A percentile compares a stretch with the other conserved stretches of the same genome.
Conservation (phyloP, 1,140 invertebrate species). For the Globodera ellingtonae region DNA sequence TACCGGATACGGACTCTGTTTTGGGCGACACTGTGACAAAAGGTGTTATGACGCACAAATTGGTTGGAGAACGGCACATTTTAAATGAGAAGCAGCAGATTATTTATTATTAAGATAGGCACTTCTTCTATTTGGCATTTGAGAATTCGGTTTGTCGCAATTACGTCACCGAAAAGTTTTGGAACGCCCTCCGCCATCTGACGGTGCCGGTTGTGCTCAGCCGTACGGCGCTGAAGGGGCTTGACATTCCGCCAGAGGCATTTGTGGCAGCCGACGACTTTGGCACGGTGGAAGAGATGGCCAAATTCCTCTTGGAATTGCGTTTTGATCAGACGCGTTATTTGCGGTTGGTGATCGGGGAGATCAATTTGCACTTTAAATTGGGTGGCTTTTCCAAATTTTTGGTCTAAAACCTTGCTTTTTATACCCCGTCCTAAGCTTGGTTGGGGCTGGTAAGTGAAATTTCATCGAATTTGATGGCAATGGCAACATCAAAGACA, state of each 20-base stretch:
- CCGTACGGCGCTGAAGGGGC: conserved; percentile 14
- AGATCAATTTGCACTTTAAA: not conserved
- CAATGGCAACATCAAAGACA: too few species aligned
- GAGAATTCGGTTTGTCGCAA: conserved; percentile 65
- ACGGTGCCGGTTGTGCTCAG: conserved; percentile 36
- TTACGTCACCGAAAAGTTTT: conserved; percentile 66
- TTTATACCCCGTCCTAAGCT: too few species aligned
- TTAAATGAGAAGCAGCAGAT: not conserved
- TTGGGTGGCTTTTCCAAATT: too few species aligned
- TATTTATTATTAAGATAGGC: conserved; percentile 37
- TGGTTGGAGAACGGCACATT: not conserved
- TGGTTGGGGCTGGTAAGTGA: too few species aligned
- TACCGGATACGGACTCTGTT: conserved; percentile 22
- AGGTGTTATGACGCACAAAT: conserved; percentile 19
- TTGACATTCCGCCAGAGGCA: conserved; percentile 28
- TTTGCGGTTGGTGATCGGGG: conserved; percentile 7
- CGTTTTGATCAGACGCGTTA: conserved; percentile 16
- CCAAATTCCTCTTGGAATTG: conserved; percentile 13
- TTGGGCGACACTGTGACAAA: conserved; percentile 9
- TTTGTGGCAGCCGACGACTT: conserved; percentile 42
- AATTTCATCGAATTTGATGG: too few species aligned
- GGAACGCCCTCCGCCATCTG: conserved; percentile 22
- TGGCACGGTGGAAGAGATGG: conserved; percentile 19
- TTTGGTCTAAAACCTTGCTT: too few species aligned
- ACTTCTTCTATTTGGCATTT: conserved; percentile 62